These are phyloP conservation scores for Pelodiscus sinensis DNA, from an alignment of 2,113 vertebrate species.

Conservation along the genomic window DNA sequence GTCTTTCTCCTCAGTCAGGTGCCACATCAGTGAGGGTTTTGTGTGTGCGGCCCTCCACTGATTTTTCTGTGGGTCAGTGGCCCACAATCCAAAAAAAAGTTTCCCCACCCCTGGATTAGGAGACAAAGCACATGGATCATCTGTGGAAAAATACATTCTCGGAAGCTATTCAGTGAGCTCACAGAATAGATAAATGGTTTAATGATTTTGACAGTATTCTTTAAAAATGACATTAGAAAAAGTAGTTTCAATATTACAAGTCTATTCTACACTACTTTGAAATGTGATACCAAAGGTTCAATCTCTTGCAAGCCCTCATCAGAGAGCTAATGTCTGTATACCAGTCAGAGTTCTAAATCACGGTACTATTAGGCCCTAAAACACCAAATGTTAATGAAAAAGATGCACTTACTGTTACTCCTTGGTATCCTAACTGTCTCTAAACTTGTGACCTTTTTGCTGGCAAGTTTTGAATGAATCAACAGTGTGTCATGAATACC, in stretches of 20 bases:
- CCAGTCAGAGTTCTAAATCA: not conserved
- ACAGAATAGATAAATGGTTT: not conserved
- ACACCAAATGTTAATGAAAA: no score
- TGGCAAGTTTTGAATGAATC: slow-evolving; percentile 76
- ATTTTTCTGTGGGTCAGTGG: no score
- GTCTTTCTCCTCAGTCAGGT: no score
- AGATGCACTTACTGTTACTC: slow-evolving; percentile 84
- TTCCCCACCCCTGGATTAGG: not conserved
- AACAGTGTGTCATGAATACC: slow-evolving; percentile 87
- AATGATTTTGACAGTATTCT: not conserved
- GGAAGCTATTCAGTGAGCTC: not conserved
- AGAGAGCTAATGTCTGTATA: not conserved
- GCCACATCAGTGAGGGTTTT: no score
- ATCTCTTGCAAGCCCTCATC: not conserved
- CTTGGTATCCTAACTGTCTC: slow-evolving; percentile 85
- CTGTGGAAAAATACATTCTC: not conserved
- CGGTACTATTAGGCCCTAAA: not conserved
- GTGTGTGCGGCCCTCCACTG: no score
- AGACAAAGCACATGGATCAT: not conserved
- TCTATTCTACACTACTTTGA: not conserved
- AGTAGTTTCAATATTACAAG: not conserved
- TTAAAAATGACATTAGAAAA: not conserved
- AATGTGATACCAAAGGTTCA: not conserved
- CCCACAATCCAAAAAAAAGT: no score
- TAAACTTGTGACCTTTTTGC: slow-evolving; percentile 63